Conservation (phyloP, 2,113 vertebrate species). For the Zosterops hypoxanthus region DNA sequence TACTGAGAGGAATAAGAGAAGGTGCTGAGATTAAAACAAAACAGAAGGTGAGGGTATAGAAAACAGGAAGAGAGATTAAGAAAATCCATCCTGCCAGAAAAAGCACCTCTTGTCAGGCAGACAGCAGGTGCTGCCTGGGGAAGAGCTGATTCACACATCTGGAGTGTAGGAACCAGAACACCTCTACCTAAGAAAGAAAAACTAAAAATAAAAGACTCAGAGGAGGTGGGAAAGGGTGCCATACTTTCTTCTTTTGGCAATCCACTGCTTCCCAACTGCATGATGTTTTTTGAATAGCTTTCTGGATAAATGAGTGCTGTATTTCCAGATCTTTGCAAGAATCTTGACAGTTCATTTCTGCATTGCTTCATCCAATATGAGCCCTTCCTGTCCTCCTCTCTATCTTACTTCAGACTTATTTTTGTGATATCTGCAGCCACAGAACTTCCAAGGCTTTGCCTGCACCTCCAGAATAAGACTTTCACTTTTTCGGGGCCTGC, state of each 20-base stretch:
- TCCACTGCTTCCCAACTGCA: not conserved
- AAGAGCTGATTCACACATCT: conserved; percentile 57
- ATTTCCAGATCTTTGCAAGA: not conserved
- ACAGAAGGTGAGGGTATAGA: conserved; percentile 29
- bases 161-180: conserved; percentile 17
- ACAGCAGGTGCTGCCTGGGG: conserved; percentile 61
- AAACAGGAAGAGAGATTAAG: conserved; percentile 44
- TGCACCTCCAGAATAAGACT: not conserved
- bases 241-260: not conserved
- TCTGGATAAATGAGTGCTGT: not conserved
- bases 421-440: not conserved
- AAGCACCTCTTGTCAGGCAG: conserved; percentile 54
- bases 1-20: not conserved
- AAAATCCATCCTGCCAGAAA: conserved; percentile 58
- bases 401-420: not conserved
- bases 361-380: not conserved
- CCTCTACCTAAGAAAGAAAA: conserved; percentile 1
- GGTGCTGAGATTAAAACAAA: not conserved
- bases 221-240: not conserved
- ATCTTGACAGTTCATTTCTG: not conserved
- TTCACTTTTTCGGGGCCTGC: accelerated
- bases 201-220: conserved; percentile 10
- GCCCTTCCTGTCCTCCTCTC: not conserved
- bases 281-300: not conserved
- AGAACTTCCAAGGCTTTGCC: not conserved